Conservation (phyloP, 2,113 vertebrate genomes). For the Ursus arctos region DNA sequence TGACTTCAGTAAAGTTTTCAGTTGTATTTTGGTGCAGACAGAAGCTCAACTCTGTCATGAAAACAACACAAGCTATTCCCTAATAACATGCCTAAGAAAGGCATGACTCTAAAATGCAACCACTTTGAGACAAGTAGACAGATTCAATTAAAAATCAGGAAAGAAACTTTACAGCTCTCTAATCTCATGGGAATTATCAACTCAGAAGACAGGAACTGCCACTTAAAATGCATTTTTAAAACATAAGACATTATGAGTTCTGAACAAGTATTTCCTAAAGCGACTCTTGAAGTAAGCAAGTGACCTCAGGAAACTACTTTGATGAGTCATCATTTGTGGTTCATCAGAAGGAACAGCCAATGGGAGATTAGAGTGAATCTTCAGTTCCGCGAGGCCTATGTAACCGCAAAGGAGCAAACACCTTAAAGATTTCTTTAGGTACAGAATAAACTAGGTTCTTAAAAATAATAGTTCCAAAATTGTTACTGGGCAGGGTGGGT, state of each 20-base stretch:
- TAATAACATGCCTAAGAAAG: background rate
- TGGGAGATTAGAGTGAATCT: background rate
- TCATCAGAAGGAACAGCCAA: background rate
- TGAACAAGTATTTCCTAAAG: background rate
- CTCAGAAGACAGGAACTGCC: background rate
- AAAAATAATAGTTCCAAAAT: background rate
- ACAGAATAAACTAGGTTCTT: background rate
- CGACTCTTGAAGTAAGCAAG: background rate
- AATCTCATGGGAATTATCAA: background rate
- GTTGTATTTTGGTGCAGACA: background rate
- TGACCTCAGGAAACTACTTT: background rate
- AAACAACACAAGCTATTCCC: background rate
- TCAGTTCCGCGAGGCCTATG: background rate
- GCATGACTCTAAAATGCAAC: background rate
- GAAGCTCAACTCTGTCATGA: background rate
- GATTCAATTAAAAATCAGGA: conserved; percentile 17
- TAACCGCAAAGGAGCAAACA: background rate
- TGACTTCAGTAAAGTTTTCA: background rate
- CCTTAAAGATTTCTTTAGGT: background rate
- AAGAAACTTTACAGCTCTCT: background rate
- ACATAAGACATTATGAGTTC: background rate
- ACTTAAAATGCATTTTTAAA: background rate
- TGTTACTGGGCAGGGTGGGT: background rate
- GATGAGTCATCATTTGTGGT: background rate
- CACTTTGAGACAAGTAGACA: background rate